A percentile compares a stretch with the other conserved stretches of the same genome.
These are phyloP conservation scores for Steromphala cineraria DNA, from an alignment of 2,888 invertebrate species.

Conservation along the genomic window DNA sequence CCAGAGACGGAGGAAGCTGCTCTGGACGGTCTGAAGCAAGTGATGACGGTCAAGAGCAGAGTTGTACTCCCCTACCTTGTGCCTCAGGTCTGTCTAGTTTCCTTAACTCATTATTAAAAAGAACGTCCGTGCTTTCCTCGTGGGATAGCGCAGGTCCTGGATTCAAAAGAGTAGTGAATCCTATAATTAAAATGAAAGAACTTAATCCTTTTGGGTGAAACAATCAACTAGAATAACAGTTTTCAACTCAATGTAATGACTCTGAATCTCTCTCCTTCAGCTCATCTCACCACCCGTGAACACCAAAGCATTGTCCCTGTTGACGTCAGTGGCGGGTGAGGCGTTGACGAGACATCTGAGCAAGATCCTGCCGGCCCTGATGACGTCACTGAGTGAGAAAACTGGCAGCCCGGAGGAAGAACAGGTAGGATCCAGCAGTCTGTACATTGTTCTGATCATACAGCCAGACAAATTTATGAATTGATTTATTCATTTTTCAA, in stretches of 20 bases:
- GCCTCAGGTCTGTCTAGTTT: conserved; percentile 78
- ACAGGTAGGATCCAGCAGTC: conserved; percentile 51
- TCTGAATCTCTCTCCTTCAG: conserved; percentile 76
- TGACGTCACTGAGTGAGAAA: conserved; percentile 67
- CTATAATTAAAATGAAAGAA: too few species aligned
- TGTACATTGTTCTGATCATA: too few species aligned
- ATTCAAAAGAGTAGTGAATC: too few species aligned
- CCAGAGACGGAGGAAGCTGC: conserved; percentile 89
- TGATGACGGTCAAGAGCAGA: conserved; percentile 96
- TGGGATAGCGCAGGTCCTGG: too few species aligned
- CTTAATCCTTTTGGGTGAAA: too few species aligned
- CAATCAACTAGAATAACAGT: too few species aligned
- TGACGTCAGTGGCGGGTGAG: conserved; percentile 96
- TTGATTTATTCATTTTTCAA: too few species aligned
- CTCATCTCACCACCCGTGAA: conserved; percentile 92
- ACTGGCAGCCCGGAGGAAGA: conserved; percentile 67
- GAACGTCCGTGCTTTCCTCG: too few species aligned
- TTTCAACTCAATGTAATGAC: background rate
- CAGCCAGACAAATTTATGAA: too few species aligned
- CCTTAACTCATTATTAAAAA: too few species aligned
- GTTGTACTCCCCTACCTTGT: conserved; percentile 97
- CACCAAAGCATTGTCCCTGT: conserved; percentile 93
- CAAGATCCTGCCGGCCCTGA: conserved; percentile 92
- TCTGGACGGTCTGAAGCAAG: conserved; percentile 95
- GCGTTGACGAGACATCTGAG: conserved; percentile 91